Percentiles rank a stretch among this genome's conserved stretches.
phyloP scores from a whole-genome alignment of 2,113 vertebrate species.

The Catharus minimus region DNA sequence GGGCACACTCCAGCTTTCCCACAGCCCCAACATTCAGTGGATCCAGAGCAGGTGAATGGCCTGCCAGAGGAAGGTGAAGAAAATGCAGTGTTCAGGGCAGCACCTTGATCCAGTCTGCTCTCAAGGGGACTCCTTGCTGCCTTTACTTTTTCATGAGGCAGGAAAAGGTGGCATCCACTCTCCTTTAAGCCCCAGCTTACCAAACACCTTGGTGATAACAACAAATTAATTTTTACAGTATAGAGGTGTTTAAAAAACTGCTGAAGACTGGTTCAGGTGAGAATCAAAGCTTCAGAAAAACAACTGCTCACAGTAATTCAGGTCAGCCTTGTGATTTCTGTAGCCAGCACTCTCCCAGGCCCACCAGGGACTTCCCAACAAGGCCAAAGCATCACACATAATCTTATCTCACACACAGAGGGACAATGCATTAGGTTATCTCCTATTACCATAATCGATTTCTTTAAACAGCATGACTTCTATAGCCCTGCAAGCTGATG shows the following conservation, averaged over 20 bases:
- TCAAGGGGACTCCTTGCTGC: not conserved
- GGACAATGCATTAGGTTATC: not conserved
- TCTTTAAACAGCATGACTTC: not conserved
- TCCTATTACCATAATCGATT: not conserved
- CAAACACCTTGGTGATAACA: not conserved
- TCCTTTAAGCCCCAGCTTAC: not conserved
- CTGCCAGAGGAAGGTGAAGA: not conserved
- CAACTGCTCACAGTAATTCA: not conserved
- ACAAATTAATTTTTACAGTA: not conserved
- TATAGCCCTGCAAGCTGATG: not conserved
- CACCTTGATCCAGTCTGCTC: not conserved
- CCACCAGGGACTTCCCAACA: slow-evolving; percentile 11
- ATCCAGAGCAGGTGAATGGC: not conserved
- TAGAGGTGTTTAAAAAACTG: not conserved
- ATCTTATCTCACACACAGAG: not conserved
- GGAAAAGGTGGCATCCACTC: not conserved
- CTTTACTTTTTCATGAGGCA: not conserved
- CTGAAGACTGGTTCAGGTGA: not conserved
- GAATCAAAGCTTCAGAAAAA: not conserved
- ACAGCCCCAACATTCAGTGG: not conserved
- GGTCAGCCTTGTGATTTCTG: not conserved
- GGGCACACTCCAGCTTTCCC: not conserved
- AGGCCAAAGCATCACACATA: not conserved
- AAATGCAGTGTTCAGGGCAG: not conserved
- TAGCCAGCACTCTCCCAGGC: not conserved